Evolutionary conservation across 2,113 vertebrate species (phyloP).

Genomic region (Notiomystis cincta): DNA sequence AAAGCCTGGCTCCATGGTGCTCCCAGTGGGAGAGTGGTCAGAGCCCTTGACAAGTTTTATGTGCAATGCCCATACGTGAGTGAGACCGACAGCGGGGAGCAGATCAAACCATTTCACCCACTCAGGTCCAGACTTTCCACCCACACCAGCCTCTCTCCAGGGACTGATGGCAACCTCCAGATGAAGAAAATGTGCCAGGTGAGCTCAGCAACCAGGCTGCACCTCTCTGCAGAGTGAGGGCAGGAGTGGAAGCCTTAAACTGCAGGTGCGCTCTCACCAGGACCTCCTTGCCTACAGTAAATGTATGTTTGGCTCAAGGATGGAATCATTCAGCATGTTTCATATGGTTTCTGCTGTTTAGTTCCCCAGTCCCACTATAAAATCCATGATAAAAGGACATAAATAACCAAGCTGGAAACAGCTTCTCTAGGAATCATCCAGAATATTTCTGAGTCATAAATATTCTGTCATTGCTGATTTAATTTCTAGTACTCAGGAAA

Average conservation of each 20-base stretch:
- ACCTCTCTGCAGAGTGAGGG: not conserved
- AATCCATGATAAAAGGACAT: slow-evolving; percentile 44
- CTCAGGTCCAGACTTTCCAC: not conserved
- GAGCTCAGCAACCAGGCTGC: not conserved
- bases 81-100: not conserved
- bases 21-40: not conserved
- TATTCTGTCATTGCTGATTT: slow-evolving; percentile 35
- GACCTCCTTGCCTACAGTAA: not conserved
- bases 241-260: not conserved
- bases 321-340: not conserved
- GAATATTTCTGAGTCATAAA: slow-evolving; percentile 39
- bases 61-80: rapidly evolving
- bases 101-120: not conserved
- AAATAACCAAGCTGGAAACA: slow-evolving; percentile 53
- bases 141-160: not conserved
- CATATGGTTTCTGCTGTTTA: not conserved
- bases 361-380: slow-evolving; percentile 34
- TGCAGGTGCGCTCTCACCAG: rapidly evolving
- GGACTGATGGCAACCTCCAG: not conserved
- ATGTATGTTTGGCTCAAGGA: not conserved
- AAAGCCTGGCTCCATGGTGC: rapidly evolving
- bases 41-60: not conserved
- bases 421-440: slow-evolving; percentile 24
- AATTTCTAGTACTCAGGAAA: slow-evolving; percentile 26
- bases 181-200: not conserved